These are phyloP conservation scores for Rhynchotus rufescens DNA, from an alignment of 2,797 vertebrate species.

Conservation along the genomic window DNA sequence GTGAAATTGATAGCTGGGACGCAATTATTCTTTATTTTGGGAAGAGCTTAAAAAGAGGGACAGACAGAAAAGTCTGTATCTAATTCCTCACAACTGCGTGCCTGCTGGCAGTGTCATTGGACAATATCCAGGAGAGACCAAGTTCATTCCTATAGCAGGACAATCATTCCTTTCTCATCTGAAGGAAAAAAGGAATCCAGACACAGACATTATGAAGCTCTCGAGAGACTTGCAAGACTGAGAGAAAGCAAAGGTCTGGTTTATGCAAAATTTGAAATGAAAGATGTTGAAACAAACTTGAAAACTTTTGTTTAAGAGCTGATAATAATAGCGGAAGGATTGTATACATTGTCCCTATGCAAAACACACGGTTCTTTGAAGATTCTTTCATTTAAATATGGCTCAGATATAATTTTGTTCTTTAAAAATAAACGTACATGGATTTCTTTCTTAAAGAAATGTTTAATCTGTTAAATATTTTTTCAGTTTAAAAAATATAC, in stretches of 20 bases:
- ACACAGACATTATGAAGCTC: conserved; percentile 36
- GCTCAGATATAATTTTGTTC: not conserved
- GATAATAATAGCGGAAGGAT: conserved; percentile 25
- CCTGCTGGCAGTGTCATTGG: conserved; percentile 19
- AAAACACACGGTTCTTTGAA: conserved; percentile 12
- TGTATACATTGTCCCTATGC: conserved; percentile 4
- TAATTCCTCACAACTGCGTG: not conserved
- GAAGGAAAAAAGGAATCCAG: conserved; percentile 39
- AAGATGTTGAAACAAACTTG: conserved; percentile 50
- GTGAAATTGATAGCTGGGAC: not conserved
- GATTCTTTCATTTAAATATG: not conserved
- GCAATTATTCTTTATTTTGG: not conserved
- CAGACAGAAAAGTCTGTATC: not conserved
- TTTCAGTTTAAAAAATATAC: conserved; percentile 37
- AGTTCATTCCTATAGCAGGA: conserved; percentile 42
- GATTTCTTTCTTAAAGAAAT: conserved; percentile 30
- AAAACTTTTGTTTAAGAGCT: conserved; percentile 26
- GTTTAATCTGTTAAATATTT: conserved; percentile 55
- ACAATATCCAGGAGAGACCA: conserved; percentile 61
- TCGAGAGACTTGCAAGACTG: conserved; percentile 27
- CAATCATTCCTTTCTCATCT: conserved; percentile 65
- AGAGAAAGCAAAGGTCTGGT: conserved; percentile 49
- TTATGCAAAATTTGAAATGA: conserved; percentile 63
- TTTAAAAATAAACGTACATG: conserved; percentile 49
- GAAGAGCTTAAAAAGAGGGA: not conserved